phyloP scores from a whole-genome alignment of 2,888 invertebrate species.

The Antheraea yamamai region DNA sequence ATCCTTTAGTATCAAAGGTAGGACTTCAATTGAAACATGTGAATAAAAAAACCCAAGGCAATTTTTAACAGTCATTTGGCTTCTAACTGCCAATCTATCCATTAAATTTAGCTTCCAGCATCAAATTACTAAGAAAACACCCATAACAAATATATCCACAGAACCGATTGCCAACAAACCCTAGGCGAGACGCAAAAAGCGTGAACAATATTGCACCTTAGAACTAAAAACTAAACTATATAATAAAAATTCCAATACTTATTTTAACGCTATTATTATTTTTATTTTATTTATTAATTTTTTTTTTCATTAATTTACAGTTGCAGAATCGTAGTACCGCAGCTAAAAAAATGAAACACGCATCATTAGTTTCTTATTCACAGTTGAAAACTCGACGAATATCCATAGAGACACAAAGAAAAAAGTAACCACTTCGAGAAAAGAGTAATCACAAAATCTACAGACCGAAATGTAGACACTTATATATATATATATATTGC shows the following conservation, averaged over 20 bases:
- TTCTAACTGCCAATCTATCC: too few species aligned
- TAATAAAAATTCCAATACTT: not conserved
- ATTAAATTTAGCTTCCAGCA: too few species aligned
- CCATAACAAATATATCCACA: not conserved
- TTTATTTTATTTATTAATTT: not conserved
- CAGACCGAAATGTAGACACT: too few species aligned
- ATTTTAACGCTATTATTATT: not conserved
- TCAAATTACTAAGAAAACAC: not conserved
- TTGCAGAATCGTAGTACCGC: slow-evolving; percentile 70
- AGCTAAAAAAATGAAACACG: slow-evolving; percentile 54
- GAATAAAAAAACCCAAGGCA: not conserved
- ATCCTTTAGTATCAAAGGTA: not conserved
- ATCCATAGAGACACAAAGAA: not conserved
- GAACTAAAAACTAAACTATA: slow-evolving; percentile 2
- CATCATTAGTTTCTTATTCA: slow-evolving; percentile 1
- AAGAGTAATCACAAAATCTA: not conserved
- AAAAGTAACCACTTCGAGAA: not conserved
- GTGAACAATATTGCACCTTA: slow-evolving; percentile 1
- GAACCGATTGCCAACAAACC: not conserved
- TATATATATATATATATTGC: too few species aligned
- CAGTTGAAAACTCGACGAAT: slow-evolving; percentile 15
- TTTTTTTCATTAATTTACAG: slow-evolving; percentile 45
- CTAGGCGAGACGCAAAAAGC: not conserved
- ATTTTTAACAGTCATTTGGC: not conserved
- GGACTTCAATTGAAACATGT: not conserved